phyloP scores from a whole-genome alignment of 2,888 invertebrate genomes.

The Caenorhabditis angaria region DNA sequence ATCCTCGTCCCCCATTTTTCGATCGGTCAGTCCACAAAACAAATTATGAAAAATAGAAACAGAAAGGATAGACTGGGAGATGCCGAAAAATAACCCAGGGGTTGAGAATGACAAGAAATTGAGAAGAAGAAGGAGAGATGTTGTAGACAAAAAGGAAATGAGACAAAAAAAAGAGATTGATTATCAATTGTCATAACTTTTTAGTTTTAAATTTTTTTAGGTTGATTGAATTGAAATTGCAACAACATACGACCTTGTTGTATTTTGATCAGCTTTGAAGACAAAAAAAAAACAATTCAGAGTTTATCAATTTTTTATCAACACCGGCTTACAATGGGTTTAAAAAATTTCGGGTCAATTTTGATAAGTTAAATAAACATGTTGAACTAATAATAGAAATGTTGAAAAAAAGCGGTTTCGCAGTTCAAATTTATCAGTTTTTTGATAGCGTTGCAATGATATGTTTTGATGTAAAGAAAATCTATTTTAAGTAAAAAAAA shows the following conservation, averaged over 20 bases:
- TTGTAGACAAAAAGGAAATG: not conserved
- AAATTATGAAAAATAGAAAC: not conserved
- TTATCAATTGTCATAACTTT: slow-evolving; percentile 2
- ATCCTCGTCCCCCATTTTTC: not conserved
- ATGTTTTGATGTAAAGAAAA: no score
- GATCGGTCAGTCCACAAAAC: not conserved
- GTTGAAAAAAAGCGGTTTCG: no score
- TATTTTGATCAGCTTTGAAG: not conserved
- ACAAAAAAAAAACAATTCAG: no score
- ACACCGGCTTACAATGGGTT: no score
- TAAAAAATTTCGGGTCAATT: no score
- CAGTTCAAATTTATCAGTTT: no score
- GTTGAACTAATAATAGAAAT: no score
- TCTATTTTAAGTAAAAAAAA: no score
- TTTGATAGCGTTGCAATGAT: no score
- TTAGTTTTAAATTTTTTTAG: no score
- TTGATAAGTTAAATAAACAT: no score
- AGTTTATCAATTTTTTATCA: no score
- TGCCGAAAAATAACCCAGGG: not conserved
- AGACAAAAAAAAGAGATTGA: not conserved
- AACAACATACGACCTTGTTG: not conserved
- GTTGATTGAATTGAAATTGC: not conserved
- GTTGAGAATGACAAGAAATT: not conserved
- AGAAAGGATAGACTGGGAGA: not conserved
- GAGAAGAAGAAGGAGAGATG: not conserved